Percentiles rank a stretch among this genome's conserved stretches.
phyloP scores from a whole-genome alignment of 92 coral and sea anemone species.

The Siderastrea siderea region DNA sequence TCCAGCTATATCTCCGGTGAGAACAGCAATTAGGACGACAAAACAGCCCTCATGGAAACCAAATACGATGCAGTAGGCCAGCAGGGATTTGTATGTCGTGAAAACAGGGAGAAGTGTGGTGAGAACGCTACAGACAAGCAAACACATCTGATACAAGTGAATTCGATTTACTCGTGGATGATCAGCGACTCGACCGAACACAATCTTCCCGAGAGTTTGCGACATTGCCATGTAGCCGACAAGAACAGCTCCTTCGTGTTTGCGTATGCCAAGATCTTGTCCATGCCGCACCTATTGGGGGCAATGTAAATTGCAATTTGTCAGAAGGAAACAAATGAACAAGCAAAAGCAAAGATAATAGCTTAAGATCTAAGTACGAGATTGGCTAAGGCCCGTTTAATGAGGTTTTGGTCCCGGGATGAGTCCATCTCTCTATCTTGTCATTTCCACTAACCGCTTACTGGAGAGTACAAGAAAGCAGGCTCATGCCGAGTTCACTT shows the following conservation, averaged over 20 bases:
- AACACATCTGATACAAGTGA: conserved; percentile 72
- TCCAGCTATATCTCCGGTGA: conserved; percentile 83
- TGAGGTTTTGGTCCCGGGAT: too few relatives aligned
- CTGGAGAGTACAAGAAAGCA: too few relatives aligned
- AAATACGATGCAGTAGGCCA: conserved; percentile 80
- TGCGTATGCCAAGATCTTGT: conserved; percentile 82
- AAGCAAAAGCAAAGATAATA: background rate
- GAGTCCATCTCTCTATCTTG: too few relatives aligned
- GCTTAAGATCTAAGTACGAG: too few relatives aligned
- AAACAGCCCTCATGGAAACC: conserved; percentile 89
- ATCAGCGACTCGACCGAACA: conserved; percentile 85
- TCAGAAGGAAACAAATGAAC: background rate
- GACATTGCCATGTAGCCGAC: conserved; percentile 90
- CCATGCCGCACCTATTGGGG: conserved; percentile 82
- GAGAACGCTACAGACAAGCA: conserved; percentile 76
- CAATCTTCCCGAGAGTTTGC: conserved; percentile 83
- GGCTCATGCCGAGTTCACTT: conserved; percentile 20
- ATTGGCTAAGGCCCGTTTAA: too few relatives aligned
- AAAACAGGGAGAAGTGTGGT: conserved; percentile 84
- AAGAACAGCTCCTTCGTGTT: conserved; percentile 67
- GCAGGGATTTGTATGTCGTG: conserved; percentile 61
- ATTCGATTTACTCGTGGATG: conserved; percentile 87
- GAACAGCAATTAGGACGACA: conserved; percentile 78
- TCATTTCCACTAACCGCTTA: background rate
- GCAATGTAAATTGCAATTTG: background rate